Percentiles rank a stretch among this genome's conserved stretches.
Conservation (phyloP, 1,140 invertebrate species). For the Coelopa frigida region DNA sequence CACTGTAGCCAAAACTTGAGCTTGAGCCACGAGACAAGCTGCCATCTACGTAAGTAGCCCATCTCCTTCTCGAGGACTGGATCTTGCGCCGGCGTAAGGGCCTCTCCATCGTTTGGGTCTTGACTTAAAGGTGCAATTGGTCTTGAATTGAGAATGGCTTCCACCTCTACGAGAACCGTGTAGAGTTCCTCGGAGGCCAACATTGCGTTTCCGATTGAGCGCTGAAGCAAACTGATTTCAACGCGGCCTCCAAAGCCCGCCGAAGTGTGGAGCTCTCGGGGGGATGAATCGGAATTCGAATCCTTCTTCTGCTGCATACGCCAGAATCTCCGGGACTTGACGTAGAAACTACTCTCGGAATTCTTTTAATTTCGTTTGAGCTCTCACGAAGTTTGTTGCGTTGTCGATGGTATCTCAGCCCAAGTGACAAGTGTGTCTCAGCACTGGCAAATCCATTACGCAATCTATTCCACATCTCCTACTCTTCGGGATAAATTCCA, state of each 20-base stretch:
- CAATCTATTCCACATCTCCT: no score
- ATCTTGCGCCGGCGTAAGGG: constrained; percentile 26
- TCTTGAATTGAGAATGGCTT: constrained; percentile 24
- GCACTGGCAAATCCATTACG: no score
- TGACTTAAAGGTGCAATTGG: constrained; percentile 9
- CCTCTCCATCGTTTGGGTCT: constrained; percentile 18
- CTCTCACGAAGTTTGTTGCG: constrained; percentile 4
- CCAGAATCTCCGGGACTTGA: neutral
- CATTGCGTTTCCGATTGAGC: no score
- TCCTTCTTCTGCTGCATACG: neutral
- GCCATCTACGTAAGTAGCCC: constrained; percentile 4
- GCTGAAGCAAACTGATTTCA: no score
- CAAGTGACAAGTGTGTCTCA: no score
- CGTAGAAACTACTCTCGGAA: neutral
- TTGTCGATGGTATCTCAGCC: no score
- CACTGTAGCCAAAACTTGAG: constrained; percentile 29
- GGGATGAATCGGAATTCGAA: neutral
- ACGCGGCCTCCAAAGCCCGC: constrained; percentile 5
- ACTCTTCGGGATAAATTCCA: no score
- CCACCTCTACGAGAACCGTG: constrained; percentile 15
- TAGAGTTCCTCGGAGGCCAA: constrained; percentile 10
- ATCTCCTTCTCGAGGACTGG: neutral
- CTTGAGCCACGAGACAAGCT: constrained; percentile 6
- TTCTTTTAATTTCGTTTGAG: neutral
- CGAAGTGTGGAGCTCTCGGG: constrained; percentile 3